phyloP scores from a whole-genome alignment of 1,140 invertebrate genomes.

The Pteromalus puparum region DNA sequence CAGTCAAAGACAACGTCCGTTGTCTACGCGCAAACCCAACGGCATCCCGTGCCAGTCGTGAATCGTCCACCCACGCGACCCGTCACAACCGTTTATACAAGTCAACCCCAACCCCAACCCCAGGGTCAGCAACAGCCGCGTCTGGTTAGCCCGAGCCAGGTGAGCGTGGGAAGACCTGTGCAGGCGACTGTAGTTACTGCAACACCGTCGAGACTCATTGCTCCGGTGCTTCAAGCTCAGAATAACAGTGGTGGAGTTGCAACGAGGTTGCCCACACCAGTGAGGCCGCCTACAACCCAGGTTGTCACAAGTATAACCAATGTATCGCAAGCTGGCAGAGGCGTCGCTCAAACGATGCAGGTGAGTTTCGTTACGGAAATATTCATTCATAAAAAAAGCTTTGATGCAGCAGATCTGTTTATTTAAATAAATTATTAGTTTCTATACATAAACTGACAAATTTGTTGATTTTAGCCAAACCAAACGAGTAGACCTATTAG shows the following conservation, averaged over 20 bases:
- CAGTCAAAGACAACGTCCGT: constrained; percentile 68
- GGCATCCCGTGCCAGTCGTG: constrained; percentile 66
- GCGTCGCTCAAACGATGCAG: constrained; percentile 68
- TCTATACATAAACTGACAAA: constrained; percentile 34
- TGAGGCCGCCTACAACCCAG: constrained; percentile 64
- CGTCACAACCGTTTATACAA: constrained; percentile 13
- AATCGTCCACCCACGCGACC: constrained; percentile 66
- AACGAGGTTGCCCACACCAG: constrained; percentile 65
- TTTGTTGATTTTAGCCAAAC: constrained; percentile 60
- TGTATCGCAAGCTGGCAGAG: constrained; percentile 62
- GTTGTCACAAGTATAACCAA: constrained; percentile 62
- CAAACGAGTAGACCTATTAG: constrained; percentile 66
- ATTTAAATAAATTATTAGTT: constrained; percentile 11
- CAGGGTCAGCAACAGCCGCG: constrained; percentile 52
- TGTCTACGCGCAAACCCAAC: constrained; percentile 68
- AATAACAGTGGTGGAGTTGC: constrained; percentile 42
- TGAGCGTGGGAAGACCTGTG: constrained; percentile 64
- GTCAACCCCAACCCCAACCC: constrained; percentile 3
- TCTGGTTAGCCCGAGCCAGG: constrained; percentile 60
- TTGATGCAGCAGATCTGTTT: background rate
- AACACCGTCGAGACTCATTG: constrained; percentile 67
- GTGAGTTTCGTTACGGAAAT: constrained; percentile 52
- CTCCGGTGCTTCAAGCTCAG: constrained; percentile 66
- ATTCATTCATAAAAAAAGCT: no score
- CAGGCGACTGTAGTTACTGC: constrained; percentile 69